Percentiles rank a stretch among this genome's conserved stretches.
Evolutionary conservation across 2,888 invertebrate genomes (phyloP).

Genomic region (Eupsilia transversa): DNA sequence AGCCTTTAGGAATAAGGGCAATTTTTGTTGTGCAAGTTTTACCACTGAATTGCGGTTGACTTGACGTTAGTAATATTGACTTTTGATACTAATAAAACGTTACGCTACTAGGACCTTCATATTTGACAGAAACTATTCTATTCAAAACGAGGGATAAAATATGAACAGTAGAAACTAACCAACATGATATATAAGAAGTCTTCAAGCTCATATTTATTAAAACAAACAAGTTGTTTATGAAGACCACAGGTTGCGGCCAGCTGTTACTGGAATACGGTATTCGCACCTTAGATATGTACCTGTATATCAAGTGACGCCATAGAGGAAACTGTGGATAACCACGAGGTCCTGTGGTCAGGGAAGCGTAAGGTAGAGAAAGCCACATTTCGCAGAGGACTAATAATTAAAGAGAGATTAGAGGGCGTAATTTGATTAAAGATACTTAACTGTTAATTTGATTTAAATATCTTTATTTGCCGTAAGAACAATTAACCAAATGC

Average conservation of each 20-base stretch:
- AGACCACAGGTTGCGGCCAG: conserved; percentile 28
- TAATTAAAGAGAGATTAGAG: no score
- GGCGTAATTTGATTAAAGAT: no score
- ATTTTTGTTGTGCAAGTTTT: neutral
- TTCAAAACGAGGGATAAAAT: neutral
- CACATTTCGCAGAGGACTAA: neutral
- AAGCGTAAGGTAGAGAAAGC: neutral
- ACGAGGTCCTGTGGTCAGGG: neutral
- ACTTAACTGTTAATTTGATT: no score
- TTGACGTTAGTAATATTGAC: neutral
- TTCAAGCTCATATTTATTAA: conserved; percentile 13
- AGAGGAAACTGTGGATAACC: neutral
- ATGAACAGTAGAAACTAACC: neutral
- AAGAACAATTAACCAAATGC: no score
- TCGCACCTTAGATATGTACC: conserved; percentile 30
- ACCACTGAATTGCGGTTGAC: neutral
- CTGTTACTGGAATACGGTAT: conserved; percentile 8
- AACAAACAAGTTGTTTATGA: conserved; percentile 51
- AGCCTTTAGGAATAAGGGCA: neutral
- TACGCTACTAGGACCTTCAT: neutral
- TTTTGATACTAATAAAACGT: no score
- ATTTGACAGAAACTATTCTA: neutral
- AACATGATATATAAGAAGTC: conserved; percentile 1
- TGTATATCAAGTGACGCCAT: conserved; percentile 35
- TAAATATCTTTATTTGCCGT: no score